phyloP scores from a whole-genome alignment of 1,140 invertebrate species.

The Pogonomyrmex barbatus region DNA sequence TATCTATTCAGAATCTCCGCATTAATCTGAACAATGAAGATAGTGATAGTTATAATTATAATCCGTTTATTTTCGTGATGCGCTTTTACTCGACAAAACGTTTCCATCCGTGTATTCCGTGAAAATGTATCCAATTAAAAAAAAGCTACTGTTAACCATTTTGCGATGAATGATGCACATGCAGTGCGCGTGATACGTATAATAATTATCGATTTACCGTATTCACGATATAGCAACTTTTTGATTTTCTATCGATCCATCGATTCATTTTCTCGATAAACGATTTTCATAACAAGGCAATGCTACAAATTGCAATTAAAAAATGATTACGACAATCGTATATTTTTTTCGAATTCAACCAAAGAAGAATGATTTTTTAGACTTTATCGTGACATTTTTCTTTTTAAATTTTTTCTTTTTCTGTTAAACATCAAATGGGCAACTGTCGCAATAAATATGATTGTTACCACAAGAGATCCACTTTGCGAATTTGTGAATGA shows the following conservation, averaged over 20 bases:
- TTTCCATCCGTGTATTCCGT: slow-evolving; percentile 24
- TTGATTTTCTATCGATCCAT: not conserved
- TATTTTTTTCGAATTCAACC: not conserved
- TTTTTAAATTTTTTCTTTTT: not conserved
- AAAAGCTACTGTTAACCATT: slow-evolving; percentile 50
- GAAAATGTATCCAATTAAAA: slow-evolving; percentile 60
- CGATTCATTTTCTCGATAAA: slow-evolving; percentile 20
- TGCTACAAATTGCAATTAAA: slow-evolving; percentile 49
- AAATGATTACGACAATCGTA: slow-evolving; percentile 27
- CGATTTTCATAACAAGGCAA: not conserved
- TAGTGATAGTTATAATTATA: not conserved
- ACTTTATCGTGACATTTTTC: not conserved
- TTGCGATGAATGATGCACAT: not conserved
- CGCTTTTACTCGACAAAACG: slow-evolving; percentile 16
- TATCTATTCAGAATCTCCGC: too few species aligned
- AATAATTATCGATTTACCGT: slow-evolving; percentile 43
- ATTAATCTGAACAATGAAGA: slow-evolving; percentile 45
- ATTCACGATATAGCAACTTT: not conserved
- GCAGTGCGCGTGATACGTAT: slow-evolving; percentile 23
- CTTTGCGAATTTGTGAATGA: not conserved
- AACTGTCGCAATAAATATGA: not conserved
- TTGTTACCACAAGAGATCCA: not conserved
- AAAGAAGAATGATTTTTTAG: not conserved
- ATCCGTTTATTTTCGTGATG: slow-evolving; percentile 25
- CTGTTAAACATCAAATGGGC: not conserved